Conservation (phyloP, 2,113 vertebrate species). For the human region DNA sequence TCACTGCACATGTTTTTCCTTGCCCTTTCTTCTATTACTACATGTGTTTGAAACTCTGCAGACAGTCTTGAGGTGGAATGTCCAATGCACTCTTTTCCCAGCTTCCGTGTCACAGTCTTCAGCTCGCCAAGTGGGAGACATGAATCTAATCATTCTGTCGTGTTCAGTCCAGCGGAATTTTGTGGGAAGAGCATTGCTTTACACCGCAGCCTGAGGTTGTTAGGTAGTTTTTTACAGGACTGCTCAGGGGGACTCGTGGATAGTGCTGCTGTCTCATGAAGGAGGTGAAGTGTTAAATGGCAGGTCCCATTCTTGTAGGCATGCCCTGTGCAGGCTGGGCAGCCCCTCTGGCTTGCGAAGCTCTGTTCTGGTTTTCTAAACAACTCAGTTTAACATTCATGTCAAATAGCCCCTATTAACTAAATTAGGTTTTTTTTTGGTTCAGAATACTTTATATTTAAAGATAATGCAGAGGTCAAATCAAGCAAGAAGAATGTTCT, state of each 20-base stretch:
- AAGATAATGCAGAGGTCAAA: not conserved
- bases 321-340: no score
- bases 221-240: not conserved
- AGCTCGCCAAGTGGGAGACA: not conserved
- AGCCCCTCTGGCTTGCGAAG: not conserved
- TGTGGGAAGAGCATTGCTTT: not conserved
- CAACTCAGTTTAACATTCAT: not conserved
- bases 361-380: not conserved
- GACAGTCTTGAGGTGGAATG: not conserved
- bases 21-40: not conserved
- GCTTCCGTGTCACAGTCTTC: not conserved
- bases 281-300: not conserved
- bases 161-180: not conserved
- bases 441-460: not conserved
- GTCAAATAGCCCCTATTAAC: not conserved
- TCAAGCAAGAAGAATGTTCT: not conserved
- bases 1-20: not conserved
- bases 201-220: not conserved
- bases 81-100: not conserved
- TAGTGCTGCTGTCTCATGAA: accelerated
- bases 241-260: accelerated
- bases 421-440: not conserved
- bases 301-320: not conserved
- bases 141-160: not conserved
- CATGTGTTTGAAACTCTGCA: not conserved